Percentiles rank a stretch among this genome's conserved stretches.
phyloP scores from a whole-genome alignment of 2,113 vertebrate genomes.

The Scytalopus superciliaris region DNA sequence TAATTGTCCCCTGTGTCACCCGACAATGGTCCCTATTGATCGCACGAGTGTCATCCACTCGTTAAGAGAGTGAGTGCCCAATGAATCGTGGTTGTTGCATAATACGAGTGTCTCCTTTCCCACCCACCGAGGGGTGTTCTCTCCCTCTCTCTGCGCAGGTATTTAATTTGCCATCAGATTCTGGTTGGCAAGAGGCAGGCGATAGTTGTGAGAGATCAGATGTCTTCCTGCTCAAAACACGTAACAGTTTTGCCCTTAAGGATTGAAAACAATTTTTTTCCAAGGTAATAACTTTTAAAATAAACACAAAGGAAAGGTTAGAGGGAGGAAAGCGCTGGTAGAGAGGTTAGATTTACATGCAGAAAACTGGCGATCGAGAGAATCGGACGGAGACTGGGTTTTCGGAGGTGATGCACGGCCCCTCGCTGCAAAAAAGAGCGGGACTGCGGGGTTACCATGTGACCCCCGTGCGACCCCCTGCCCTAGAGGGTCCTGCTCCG shows the following conservation, averaged over 20 bases:
- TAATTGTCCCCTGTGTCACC: constrained; percentile 44
- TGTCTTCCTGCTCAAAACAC: neutral
- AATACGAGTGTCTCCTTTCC: neutral
- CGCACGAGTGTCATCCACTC: neutral
- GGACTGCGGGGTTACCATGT: neutral
- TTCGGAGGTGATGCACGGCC: neutral
- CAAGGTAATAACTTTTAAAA: neutral
- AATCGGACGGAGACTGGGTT: neutral
- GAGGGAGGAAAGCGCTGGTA: neutral
- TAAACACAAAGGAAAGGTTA: neutral
- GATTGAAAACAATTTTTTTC: neutral
- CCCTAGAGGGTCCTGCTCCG: neutral
- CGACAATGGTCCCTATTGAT: neutral
- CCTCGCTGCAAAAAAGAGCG: too few relatives aligned
- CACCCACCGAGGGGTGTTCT: neutral
- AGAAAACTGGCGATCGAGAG: neutral
- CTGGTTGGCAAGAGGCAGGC: neutral
- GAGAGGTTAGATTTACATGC: neutral
- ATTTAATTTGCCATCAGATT: constrained; percentile 16
- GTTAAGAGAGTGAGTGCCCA: neutral
- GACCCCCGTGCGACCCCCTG: neutral
- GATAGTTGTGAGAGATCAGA: neutral
- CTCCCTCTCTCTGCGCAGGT: neutral
- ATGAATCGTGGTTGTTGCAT: neutral
- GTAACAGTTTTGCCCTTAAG: constrained; percentile 33